phyloP scores from a whole-genome alignment of 2,888 invertebrate genomes.

The Hipparchia sbordonii region DNA sequence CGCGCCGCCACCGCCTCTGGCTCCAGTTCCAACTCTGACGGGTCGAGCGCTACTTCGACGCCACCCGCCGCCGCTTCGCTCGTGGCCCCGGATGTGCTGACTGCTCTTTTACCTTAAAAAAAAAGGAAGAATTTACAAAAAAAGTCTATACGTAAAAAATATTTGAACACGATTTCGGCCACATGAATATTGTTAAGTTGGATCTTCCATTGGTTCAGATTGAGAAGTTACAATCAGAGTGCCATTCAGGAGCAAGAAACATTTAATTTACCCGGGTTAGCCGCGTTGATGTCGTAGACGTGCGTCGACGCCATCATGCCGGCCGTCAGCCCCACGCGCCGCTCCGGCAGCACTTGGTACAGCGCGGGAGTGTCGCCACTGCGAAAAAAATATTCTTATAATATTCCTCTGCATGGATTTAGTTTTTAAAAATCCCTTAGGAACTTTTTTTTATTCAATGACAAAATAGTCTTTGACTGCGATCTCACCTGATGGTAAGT shows the following conservation, averaged over 20 bases:
- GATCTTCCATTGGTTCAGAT: too few species aligned
- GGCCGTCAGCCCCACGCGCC: slow-evolving; percentile 93
- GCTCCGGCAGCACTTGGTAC: slow-evolving; percentile 97
- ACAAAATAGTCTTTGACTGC: too few species aligned
- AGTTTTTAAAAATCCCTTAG: too few species aligned
- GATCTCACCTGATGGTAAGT: too few species aligned
- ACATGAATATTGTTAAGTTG: too few species aligned
- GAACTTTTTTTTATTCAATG: too few species aligned
- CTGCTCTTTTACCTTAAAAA: slow-evolving; percentile 48
- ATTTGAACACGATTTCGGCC: too few species aligned
- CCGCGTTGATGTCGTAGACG: slow-evolving; percentile 95
- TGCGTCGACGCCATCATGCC: slow-evolving; percentile 99
- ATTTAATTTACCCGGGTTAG: slow-evolving; percentile 64
- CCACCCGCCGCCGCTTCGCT: slow-evolving; percentile 81
- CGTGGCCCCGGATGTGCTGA: slow-evolving; percentile 40
- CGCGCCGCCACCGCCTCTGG: slow-evolving; percentile 97
- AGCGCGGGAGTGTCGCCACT: slow-evolving; percentile 96
- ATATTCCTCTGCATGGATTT: too few species aligned
- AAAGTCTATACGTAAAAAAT: too few species aligned
- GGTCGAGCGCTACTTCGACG: slow-evolving; percentile 98
- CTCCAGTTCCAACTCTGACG: slow-evolving; percentile 97
- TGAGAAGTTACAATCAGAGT: too few species aligned
- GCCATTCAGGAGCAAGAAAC: neutral
- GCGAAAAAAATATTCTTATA: too few species aligned
- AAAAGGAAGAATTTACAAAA: too few species aligned